Percentiles rank a stretch among this genome's conserved stretches.
These are phyloP conservation scores for Parnassius smintheus DNA, from an alignment of 2,888 invertebrate genomes.

Conservation along the genomic window DNA sequence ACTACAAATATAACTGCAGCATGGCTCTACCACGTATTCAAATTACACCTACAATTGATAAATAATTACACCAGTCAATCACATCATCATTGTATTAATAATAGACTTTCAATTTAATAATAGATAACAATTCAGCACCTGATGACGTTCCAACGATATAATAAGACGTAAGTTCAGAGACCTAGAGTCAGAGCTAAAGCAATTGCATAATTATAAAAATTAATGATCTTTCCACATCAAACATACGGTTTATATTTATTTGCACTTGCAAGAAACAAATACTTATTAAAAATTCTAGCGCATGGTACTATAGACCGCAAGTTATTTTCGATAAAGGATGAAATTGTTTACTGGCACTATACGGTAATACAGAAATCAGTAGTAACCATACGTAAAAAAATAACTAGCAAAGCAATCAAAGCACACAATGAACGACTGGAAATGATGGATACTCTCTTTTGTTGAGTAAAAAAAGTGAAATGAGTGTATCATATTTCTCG, in stretches of 20 bases:
- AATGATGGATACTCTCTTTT: conserved; percentile 21
- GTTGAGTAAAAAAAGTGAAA: conserved; percentile 34
- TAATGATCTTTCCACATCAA: too few relatives aligned
- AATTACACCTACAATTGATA: conserved; percentile 2
- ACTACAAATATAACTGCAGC: too few relatives aligned
- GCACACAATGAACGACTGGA: conserved; percentile 29
- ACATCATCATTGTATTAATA: conserved; percentile 41
- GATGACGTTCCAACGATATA: conserved; percentile 21
- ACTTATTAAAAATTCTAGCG: neutral
- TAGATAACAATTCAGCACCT: neutral
- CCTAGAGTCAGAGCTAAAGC: neutral
- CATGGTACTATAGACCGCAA: neutral
- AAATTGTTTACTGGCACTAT: neutral
- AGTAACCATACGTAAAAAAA: conserved; percentile 19
- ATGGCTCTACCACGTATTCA: too few relatives aligned
- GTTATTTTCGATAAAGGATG: neutral
- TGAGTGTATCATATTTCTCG: conserved; percentile 26
- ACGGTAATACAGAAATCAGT: conserved; percentile 13
- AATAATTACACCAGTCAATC: conserved; percentile 19
- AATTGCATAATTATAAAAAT: too few relatives aligned
- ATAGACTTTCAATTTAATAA: conserved; percentile 59
- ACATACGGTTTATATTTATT: too few relatives aligned
- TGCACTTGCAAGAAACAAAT: too few relatives aligned
- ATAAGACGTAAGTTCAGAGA: neutral
- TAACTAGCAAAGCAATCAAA: conserved; percentile 30